Percentiles rank a stretch among this genome's conserved stretches.
Conservation (phyloP, 2,797 vertebrate genomes). For the Rhinoraja longicauda region DNA sequence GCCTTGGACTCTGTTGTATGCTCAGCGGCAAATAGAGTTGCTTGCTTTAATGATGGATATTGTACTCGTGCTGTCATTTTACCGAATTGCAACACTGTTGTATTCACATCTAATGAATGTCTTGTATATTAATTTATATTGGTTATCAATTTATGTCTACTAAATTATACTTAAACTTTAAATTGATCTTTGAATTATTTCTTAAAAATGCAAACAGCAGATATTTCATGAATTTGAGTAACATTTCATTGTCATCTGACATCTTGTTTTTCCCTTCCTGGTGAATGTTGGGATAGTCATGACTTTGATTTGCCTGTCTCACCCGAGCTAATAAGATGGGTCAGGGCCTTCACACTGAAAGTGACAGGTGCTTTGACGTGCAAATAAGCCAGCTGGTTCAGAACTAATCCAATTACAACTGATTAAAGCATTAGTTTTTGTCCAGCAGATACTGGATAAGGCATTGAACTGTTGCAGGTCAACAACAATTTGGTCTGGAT, state of each 20-base stretch:
- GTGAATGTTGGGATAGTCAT: neutral
- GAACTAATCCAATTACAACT: neutral
- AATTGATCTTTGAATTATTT: neutral
- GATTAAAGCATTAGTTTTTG: neutral
- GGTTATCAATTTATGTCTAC: neutral
- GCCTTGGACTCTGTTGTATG: constrained; percentile 33
- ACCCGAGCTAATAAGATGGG: neutral
- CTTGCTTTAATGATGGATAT: constrained; percentile 16
- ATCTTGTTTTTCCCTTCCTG: neutral
- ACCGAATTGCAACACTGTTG: neutral
- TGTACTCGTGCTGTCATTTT: neutral
- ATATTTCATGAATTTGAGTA: neutral
- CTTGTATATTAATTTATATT: neutral
- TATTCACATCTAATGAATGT: neutral
- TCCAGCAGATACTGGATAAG: neutral
- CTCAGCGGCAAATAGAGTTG: constrained; percentile 6
- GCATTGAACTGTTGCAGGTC: neutral
- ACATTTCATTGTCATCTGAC: neutral
- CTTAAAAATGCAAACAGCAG: neutral
- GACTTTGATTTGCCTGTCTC: neutral
- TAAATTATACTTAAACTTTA: constrained; percentile 16
- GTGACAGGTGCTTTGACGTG: neutral
- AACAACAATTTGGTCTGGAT: neutral
- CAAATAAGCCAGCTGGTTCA: neutral
- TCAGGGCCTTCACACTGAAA: neutral